Evolutionary conservation across 2,113 vertebrate genomes (phyloP).

Genomic region (Bombycilla garrulus): DNA sequence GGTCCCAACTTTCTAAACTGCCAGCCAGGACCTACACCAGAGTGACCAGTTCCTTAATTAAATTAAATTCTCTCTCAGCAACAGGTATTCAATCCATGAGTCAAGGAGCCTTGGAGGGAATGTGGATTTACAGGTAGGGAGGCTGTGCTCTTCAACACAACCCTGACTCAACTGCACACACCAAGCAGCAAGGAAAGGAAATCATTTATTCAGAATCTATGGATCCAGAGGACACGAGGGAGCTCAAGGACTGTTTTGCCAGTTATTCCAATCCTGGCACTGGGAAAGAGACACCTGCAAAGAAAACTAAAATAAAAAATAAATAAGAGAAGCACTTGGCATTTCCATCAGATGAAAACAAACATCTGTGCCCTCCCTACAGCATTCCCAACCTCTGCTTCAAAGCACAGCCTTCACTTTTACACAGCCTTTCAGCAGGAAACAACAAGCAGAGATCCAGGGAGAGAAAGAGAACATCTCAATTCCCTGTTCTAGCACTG

Average conservation of each 20-base stretch:
- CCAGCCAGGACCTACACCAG: neutral
- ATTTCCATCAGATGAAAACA: neutral
- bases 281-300: neutral
- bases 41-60: slow-evolving; percentile 58
- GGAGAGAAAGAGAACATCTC: neutral
- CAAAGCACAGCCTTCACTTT: neutral
- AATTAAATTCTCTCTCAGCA: slow-evolving; percentile 37
- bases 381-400: neutral
- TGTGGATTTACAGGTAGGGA: slow-evolving; percentile 42
- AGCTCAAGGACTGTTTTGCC: neutral
- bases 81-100: slow-evolving; percentile 2
- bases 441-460: neutral
- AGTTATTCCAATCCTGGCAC: neutral
- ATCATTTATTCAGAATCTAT: neutral
- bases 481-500: neutral
- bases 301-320: neutral
- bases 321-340: neutral
- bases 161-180: neutral
- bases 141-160: neutral
- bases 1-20: neutral
- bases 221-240: neutral
- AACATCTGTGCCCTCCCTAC: neutral
- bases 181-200: neutral
- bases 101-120: slow-evolving; percentile 46
- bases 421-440: neutral